Percentiles rank a stretch among this genome's conserved stretches.
Evolutionary conservation across 2,797 vertebrate species (phyloP).

Genomic region (Malurus leucopterus): DNA sequence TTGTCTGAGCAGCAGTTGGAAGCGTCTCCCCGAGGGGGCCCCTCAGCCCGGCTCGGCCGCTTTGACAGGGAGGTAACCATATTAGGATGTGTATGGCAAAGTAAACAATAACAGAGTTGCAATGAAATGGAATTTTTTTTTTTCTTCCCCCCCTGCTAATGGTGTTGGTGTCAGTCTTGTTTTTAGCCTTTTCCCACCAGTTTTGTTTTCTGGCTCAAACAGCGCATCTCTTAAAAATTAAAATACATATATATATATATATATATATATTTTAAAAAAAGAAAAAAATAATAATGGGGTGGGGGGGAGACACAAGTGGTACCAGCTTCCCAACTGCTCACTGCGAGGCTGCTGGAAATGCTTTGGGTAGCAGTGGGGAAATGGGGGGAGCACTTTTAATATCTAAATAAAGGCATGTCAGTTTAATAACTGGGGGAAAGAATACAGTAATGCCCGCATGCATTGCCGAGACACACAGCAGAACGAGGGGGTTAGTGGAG

Average conservation of each 20-base stretch:
- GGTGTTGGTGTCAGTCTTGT: slow-evolving; percentile 86
- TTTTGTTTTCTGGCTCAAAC: slow-evolving; percentile 73
- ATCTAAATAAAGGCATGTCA: slow-evolving; percentile 60
- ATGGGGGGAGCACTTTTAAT: slow-evolving; percentile 42
- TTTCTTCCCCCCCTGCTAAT: slow-evolving; percentile 66
- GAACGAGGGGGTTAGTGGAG: not conserved
- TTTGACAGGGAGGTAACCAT: slow-evolving; percentile 91
- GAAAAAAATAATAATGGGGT: not conserved
- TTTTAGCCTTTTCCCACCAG: slow-evolving; percentile 75
- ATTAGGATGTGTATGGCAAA: slow-evolving; percentile 95
- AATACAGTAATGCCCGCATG: not conserved
- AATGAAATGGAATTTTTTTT: slow-evolving; percentile 86
- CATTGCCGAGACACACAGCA: not conserved
- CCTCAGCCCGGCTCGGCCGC: slow-evolving; percentile 74
- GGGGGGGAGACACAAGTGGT: slow-evolving; percentile 55
- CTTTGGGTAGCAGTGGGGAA: slow-evolving; percentile 45
- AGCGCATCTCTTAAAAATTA: slow-evolving; percentile 65
- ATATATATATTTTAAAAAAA: not conserved
- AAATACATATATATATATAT: not conserved
- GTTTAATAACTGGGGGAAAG: not conserved
- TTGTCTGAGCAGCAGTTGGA: slow-evolving; percentile 88
- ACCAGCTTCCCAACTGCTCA: slow-evolving; percentile 74
- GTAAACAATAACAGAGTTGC: slow-evolving; percentile 98
- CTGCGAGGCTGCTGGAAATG: slow-evolving; percentile 66
- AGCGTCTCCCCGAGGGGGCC: slow-evolving; percentile 83